phyloP scores from a whole-genome alignment of 2,797 vertebrate genomes.

The Pseudomugil gertrudae region DNA sequence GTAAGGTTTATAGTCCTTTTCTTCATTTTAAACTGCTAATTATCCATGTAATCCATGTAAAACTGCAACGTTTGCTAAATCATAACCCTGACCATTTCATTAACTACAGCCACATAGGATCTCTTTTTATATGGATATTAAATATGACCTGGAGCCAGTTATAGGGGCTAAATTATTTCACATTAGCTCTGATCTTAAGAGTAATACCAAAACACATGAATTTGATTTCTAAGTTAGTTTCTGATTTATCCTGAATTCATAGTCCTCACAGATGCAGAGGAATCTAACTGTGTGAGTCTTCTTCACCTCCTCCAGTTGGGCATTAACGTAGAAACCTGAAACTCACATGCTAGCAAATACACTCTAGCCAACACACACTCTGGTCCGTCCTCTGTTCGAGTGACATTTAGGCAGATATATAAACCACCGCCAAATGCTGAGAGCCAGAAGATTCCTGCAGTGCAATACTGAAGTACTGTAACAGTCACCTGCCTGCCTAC shows the following conservation, averaged over 20 bases:
- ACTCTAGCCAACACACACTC: neutral
- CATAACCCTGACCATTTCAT: too few relatives aligned
- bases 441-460: slow-evolving; percentile 52
- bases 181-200: neutral
- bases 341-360: slow-evolving; percentile 21
- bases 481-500: slow-evolving; percentile 20
- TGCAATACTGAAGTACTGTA: slow-evolving; percentile 58
- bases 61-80: neutral
- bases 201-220: neutral
- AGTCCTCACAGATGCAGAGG: slow-evolving; percentile 19
- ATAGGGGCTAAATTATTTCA: neutral
- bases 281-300: slow-evolving; percentile 21
- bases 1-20: neutral
- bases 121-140: neutral
- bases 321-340: slow-evolving; percentile 65
- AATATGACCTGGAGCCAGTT: neutral
- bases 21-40: neutral
- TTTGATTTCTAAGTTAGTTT: neutral
- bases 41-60: too few relatives aligned
- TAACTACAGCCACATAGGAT: neutral
- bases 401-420: slow-evolving; percentile 80
- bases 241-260: neutral
- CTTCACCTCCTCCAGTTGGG: slow-evolving; percentile 15
- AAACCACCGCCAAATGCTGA: slow-evolving; percentile 51
- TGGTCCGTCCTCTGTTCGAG: slow-evolving; percentile 35